Conservation (phyloP, 2,113 vertebrate genomes). For the Channa argus region DNA sequence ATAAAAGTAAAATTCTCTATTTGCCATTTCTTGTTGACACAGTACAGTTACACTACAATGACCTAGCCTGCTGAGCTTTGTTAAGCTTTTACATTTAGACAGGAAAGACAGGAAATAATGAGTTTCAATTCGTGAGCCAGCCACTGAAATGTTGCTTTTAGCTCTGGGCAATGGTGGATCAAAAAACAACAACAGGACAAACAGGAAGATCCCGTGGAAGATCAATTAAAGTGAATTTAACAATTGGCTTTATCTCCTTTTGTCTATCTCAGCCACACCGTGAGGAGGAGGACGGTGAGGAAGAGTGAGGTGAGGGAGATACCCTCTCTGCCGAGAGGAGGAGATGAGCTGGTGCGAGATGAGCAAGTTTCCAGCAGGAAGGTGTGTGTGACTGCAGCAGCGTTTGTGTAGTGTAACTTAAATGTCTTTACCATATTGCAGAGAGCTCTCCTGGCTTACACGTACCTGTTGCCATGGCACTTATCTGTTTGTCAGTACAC, state of each 20-base stretch:
- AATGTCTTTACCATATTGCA: slow-evolving; percentile 16
- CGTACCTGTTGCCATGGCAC: slow-evolving; percentile 54
- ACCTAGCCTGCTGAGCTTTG: no score
- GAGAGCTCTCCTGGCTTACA: slow-evolving; percentile 17
- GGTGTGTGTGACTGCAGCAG: slow-evolving; percentile 78
- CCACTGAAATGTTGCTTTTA: neutral
- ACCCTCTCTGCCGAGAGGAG: slow-evolving; percentile 88
- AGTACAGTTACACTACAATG: no score
- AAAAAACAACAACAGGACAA: no score
- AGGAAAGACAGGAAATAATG: neutral
- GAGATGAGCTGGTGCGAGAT: slow-evolving; percentile 88
- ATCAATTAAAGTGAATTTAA: neutral
- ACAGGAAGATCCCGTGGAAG: no score
- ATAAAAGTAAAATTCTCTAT: no score
- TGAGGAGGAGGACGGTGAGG: slow-evolving; percentile 93
- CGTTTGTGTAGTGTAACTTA: neutral
- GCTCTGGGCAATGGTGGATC: no score
- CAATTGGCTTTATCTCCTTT: neutral
- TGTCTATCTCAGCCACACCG: slow-evolving; percentile 86
- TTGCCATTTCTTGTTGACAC: no score
- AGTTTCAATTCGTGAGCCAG: neutral
- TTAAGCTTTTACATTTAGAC: no score
- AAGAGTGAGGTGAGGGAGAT: slow-evolving; percentile 91
- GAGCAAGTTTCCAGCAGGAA: slow-evolving; percentile 94
- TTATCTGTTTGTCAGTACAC: slow-evolving; percentile 17